Conservation (phyloP, 2,888 invertebrate species). For the Congeria kusceri region DNA sequence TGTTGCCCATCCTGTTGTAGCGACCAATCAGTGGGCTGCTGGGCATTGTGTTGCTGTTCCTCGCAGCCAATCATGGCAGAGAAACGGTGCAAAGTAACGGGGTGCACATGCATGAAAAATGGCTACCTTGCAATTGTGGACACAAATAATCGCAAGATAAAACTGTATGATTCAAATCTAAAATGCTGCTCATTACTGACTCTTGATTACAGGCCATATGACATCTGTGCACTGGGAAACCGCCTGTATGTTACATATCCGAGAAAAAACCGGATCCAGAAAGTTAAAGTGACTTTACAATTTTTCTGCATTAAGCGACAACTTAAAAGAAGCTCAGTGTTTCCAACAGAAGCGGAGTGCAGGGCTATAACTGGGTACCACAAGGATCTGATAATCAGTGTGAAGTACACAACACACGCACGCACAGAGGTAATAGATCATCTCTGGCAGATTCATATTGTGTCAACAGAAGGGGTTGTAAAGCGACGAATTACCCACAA, state of each 20-base stretch:
- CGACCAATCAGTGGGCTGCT: not conserved
- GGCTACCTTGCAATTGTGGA: constrained; percentile 54
- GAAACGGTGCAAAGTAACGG: constrained; percentile 49
- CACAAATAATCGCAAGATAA: constrained; percentile 48
- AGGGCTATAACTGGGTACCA: constrained; percentile 39
- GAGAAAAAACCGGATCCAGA: constrained; percentile 46
- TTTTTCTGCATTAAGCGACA: constrained; percentile 43
- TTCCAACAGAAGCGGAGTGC: constrained; percentile 59
- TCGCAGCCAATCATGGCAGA: constrained; percentile 18
- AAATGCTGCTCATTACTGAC: constrained; percentile 53
- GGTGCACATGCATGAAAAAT: constrained; percentile 50
- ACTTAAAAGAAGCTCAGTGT: constrained; percentile 35
- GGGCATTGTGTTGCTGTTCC: not conserved
- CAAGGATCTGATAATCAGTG: constrained; percentile 58
- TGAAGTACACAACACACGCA: constrained; percentile 40
- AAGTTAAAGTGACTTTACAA: constrained; percentile 46
- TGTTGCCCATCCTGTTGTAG: not conserved
- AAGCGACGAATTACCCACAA: constrained; percentile 40
- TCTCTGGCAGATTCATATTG: constrained; percentile 56
- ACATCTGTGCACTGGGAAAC: constrained; percentile 35
- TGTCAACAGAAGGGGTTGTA: constrained; percentile 42
- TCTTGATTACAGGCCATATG: constrained; percentile 47
- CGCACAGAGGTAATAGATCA: constrained; percentile 46
- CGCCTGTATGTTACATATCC: constrained; percentile 52
- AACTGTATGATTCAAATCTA: constrained; percentile 51